phyloP scores from a whole-genome alignment of 1,140 invertebrate genomes.

The Micrasema minimum region DNA sequence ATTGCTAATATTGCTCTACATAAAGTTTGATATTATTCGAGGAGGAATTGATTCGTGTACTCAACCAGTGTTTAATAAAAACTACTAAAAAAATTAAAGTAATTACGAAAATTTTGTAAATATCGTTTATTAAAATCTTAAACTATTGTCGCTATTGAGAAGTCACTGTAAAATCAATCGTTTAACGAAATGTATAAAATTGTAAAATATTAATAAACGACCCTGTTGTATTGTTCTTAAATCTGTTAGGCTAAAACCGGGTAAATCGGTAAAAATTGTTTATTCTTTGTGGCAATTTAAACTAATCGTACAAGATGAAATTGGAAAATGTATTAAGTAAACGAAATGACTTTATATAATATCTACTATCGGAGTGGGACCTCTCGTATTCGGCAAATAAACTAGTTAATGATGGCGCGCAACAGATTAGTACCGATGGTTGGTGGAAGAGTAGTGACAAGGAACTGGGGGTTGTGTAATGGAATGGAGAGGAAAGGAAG shows the following conservation, averaged over 20 bases:
- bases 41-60: background rate
- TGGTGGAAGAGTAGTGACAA: conserved; percentile 5
- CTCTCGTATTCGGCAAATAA: conserved; percentile 1
- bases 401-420: background rate
- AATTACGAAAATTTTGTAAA: conserved; percentile 19
- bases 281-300: background rate
- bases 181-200: conserved; percentile 24
- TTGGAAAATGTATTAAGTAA: background rate
- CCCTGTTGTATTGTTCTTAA: conserved; percentile 25
- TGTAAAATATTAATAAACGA: conserved; percentile 25
- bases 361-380: background rate
- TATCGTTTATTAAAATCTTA: conserved; percentile 12
- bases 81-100: conserved; percentile 4
- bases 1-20: conserved; percentile 52
- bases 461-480: background rate
- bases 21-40: conserved; percentile 15
- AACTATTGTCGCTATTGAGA: conserved; percentile 14
- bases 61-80: background rate
- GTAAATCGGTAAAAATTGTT: too few species aligned
- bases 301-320: background rate
- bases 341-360: too few species aligned
- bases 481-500: conserved; percentile 20
- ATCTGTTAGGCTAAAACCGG: conserved; percentile 4
- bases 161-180: background rate
- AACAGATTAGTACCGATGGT: background rate